Evolutionary conservation across 2,888 invertebrate genomes (phyloP).

Genomic region (Cheilosia impressa): DNA sequence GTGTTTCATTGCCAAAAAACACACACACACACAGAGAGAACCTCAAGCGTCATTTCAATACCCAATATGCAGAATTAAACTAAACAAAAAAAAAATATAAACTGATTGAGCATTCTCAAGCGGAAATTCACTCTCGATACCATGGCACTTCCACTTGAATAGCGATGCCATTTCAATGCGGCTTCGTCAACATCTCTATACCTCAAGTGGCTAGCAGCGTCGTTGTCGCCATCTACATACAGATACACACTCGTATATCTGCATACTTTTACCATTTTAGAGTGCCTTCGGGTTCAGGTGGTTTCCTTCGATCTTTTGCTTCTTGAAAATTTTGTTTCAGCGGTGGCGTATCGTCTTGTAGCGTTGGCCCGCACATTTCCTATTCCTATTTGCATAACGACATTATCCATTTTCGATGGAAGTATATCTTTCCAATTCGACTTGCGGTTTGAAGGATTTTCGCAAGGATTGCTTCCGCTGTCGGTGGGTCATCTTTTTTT

Average conservation of each 20-base stretch:
- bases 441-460: conserved; percentile 28
- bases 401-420: conserved; percentile 61
- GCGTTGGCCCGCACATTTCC: conserved; percentile 4
- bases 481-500: neutral
- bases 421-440: conserved; percentile 14
- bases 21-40: neutral
- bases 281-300: conserved; percentile 45
- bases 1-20: conserved; percentile 46
- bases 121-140: conserved; percentile 69
- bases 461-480: neutral
- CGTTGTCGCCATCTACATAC: conserved; percentile 5
- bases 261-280: conserved; percentile 54
- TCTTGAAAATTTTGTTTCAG: conserved; percentile 7
- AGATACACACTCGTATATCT: conserved; percentile 36
- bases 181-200: conserved; percentile 57
- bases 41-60: conserved; percentile 46
- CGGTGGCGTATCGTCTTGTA: neutral
- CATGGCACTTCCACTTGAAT: conserved; percentile 61
- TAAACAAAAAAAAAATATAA: conserved; percentile 30
- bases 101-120: conserved; percentile 71
- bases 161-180: conserved; percentile 66
- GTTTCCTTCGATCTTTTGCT: conserved; percentile 30
- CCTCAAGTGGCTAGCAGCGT: conserved; percentile 47
- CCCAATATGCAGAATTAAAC: conserved; percentile 61
- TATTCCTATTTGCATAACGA: conserved; percentile 66